phyloP scores from a whole-genome alignment of 2,888 invertebrate species.

The Acleris emargana region DNA sequence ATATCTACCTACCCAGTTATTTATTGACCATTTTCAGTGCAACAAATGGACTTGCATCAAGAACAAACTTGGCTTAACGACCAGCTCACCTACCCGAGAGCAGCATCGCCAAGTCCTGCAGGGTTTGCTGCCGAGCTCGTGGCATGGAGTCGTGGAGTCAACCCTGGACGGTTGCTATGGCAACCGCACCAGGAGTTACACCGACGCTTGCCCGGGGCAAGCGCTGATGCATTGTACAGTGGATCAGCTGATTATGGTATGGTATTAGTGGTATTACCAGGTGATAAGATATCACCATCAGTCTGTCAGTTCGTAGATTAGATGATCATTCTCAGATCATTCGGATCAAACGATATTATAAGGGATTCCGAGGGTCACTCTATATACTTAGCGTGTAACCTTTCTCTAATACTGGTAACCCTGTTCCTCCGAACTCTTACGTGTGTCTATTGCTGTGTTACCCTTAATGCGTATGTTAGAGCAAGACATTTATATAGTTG shows the following conservation, averaged over 20 bases:
- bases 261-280: not conserved
- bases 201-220: slow-evolving; percentile 69
- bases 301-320: no score
- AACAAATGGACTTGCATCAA: slow-evolving; percentile 68
- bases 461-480: no score
- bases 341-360: no score
- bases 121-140: slow-evolving; percentile 53
- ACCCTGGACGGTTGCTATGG: slow-evolving; percentile 59
- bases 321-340: no score
- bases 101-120: slow-evolving; percentile 47
- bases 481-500: no score
- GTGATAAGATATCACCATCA: no score
- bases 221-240: slow-evolving; percentile 69
- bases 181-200: slow-evolving; percentile 53
- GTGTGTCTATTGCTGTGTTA: no score
- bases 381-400: no score
- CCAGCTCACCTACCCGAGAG: slow-evolving; percentile 51
- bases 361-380: no score
- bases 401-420: no score
- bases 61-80: slow-evolving; percentile 55
- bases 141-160: slow-evolving; percentile 53
- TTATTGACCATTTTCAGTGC: slow-evolving; percentile 53
- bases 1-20: not conserved
- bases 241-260: slow-evolving; percentile 65
- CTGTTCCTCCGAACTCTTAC: no score